Evolutionary conservation across 2,113 vertebrate species (phyloP), one percentile per base, ranked within the genome.

Genomic region (Meles meles): DNA sequence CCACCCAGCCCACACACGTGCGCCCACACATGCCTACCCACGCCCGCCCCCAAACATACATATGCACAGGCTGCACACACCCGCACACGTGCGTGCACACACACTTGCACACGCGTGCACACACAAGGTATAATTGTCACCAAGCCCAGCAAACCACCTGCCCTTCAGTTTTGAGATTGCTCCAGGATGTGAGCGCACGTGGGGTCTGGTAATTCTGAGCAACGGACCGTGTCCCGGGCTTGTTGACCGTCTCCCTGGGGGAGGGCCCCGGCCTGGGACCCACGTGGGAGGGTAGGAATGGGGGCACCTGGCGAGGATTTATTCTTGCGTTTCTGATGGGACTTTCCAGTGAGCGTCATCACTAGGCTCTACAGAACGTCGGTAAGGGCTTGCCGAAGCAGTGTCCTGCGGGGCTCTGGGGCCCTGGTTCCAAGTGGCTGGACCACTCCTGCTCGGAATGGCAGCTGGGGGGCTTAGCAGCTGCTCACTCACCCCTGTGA

Each of bases 311-410:
- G 18, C 0, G 2, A 20, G 23, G 47, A 2, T 57, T 17, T 55
- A 23, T 47, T 83, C 57, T 49, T 37, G 10, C 3, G 2, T 37
- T 29, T 47, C 6, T 2, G 27, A 29, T 31, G 67, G 71, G n/a
- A 44, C 2, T 37, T 65, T 29, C 13, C 31, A 9, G 1, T 0
- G 31, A n/a, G 14, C 0, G 47, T 23, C 49, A n/a, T 74, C 21
- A 2, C 0, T 0, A 20, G 44, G 44, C 4, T 0, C 1, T 11
- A 2, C 3, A 34, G 57, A 20, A n/a, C 23, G 0, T 27, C 11
- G 27, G 10, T 14, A 20, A 4, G n/a, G 27, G 55, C 12, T 11
- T 20, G 18, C 77, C 0, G 4, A 29, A 17, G 9, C 8, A 3
- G 6, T 52, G 47, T 57, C 15, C 31, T 1, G 44, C 11, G 3